Conservation (phyloP, 53 echinoderm and acorn worm genomes). For the Mesocentrotus franciscanus region DNA sequence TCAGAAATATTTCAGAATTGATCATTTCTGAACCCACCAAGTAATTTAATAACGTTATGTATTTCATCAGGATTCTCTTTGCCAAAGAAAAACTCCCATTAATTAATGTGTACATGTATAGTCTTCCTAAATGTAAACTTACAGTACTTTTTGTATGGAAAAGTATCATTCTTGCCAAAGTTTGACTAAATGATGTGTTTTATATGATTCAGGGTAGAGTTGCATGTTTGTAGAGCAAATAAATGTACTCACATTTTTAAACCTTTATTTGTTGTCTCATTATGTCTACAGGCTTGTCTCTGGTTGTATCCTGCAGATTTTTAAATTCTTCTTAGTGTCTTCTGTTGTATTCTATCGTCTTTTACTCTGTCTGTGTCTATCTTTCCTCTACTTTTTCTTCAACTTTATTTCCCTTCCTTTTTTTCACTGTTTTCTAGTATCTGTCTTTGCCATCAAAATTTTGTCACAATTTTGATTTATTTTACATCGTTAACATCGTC, state of each 20-base stretch:
- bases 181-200: not conserved
- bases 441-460: too few relatives aligned
- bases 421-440: not conserved
- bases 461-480: too few relatives aligned
- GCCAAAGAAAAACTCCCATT: not conserved
- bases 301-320: too few relatives aligned
- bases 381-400: too few relatives aligned
- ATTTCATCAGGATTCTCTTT: too few relatives aligned
- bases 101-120: not conserved
- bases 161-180: conserved; percentile 11
- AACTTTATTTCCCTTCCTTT: not conserved
- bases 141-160: not conserved
- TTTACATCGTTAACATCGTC: too few relatives aligned
- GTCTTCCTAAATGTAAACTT: not conserved
- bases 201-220: not conserved
- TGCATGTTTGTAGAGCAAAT: not conserved
- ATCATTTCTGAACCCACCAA: too few relatives aligned
- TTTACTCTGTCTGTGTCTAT: too few relatives aligned
- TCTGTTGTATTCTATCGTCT: not conserved
- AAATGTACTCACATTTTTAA: not conserved
- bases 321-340: not conserved
- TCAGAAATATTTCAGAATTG: too few relatives aligned
- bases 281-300: not conserved
- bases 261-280: not conserved
- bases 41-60: too few relatives aligned